These are phyloP conservation scores for Agrochola litura DNA, from an alignment of 2,888 invertebrate species.

Conservation along the genomic window DNA sequence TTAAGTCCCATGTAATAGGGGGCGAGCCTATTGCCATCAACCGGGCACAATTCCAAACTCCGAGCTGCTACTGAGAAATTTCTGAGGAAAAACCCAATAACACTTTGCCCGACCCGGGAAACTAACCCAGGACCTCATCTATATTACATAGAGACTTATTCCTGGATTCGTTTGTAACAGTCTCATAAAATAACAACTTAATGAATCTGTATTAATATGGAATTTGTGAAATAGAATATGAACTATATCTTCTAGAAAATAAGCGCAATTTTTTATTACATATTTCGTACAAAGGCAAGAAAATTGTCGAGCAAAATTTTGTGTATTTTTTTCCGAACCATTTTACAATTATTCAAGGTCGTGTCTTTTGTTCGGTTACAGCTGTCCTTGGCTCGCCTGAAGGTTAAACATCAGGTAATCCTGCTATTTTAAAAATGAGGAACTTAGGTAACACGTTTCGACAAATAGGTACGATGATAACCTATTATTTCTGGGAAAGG, in stretches of 20 bases:
- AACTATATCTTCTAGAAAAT: background rate
- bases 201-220: background rate
- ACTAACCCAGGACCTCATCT: too few species aligned
- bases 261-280: conserved; percentile 30
- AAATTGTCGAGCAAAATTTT: conserved; percentile 13
- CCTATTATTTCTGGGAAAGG: background rate
- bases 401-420: conserved; percentile 37
- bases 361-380: conserved; percentile 50
- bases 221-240: background rate
- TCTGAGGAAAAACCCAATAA: too few species aligned
- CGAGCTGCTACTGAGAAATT: too few species aligned
- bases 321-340: conserved; percentile 42
- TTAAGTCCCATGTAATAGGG: too few species aligned
- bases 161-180: background rate
- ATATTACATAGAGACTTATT: background rate
- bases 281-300: conserved; percentile 30
- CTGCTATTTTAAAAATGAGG: conserved; percentile 24
- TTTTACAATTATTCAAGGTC: conserved; percentile 58
- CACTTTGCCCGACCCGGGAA: too few species aligned
- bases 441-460: conserved; percentile 5
- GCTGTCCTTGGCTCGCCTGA: conserved; percentile 41
- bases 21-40: too few species aligned
- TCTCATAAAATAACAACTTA: background rate
- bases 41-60: too few species aligned
- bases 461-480: background rate